Evolutionary conservation across 2,113 vertebrate species (phyloP).

Genomic region (Tragulus kanchil): DNA sequence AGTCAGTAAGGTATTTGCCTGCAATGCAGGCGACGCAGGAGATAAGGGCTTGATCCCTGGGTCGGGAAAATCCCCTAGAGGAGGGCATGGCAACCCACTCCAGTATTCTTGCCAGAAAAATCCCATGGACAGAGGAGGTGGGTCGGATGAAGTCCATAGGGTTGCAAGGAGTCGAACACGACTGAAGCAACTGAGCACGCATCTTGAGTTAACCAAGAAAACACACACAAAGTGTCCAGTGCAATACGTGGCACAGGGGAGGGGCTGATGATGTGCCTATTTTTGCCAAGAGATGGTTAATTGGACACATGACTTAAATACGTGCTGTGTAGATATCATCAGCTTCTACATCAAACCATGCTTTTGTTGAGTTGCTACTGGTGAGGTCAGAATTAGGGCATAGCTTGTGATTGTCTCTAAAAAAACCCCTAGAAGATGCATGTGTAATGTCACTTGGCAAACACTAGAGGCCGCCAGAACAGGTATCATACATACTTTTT

Average conservation of each 20-base stretch:
- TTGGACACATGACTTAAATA: background rate
- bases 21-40: background rate
- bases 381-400: background rate
- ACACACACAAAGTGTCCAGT: background rate
- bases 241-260: background rate
- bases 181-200: background rate
- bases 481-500: background rate
- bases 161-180: background rate
- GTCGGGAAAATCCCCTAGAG: background rate
- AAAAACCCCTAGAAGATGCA: background rate
- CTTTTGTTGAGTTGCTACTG: background rate
- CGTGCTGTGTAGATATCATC: background rate
- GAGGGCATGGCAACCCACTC: background rate
- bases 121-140: background rate
- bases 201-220: background rate
- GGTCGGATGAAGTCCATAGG: background rate
- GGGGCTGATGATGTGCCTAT: background rate
- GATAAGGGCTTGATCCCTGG: background rate
- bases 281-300: background rate
- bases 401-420: background rate
- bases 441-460: background rate
- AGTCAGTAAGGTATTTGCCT: background rate
- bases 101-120: background rate
- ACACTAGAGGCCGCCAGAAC: slow-evolving; percentile 74
- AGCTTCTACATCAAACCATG: background rate